These are phyloP conservation scores for Tetheella fluctuosa DNA, from an alignment of 2,888 invertebrate genomes.

Conservation along the genomic window DNA sequence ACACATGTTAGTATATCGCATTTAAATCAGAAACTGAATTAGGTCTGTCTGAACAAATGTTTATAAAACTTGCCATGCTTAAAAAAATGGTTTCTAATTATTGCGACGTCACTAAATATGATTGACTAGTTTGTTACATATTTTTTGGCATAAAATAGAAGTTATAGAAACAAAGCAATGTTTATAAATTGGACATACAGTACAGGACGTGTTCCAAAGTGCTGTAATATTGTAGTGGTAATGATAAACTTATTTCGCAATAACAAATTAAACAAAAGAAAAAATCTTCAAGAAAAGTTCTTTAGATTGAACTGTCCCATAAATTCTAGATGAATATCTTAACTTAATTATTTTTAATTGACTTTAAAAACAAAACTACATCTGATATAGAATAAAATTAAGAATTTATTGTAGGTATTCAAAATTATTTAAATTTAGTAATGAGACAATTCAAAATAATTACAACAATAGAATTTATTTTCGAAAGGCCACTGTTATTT, in stretches of 20 bases:
- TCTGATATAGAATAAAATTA: background rate
- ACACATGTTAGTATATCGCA: no score
- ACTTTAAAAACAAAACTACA: no score
- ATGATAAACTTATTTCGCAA: background rate
- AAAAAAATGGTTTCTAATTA: no score
- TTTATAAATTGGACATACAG: background rate
- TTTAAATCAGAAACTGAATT: background rate
- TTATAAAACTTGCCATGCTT: no score
- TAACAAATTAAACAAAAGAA: no score
- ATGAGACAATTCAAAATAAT: no score
- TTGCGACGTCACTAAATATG: background rate
- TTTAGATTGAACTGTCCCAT: no score
- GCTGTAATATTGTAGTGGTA: constrained; percentile 3
- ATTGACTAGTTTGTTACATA: constrained; percentile 5
- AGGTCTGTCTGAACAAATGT: background rate
- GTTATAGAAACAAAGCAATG: background rate
- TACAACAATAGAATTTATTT: background rate
- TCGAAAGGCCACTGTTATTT: no score
- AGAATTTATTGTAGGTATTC: background rate
- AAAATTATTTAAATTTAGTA: background rate
- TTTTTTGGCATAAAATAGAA: background rate
- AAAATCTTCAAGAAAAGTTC: no score
- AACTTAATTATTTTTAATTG: no score
- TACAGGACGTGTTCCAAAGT: background rate
- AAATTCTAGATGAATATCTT: no score